phyloP scores from a whole-genome alignment of 2,888 invertebrate genomes.

The Hyposoter didymator region DNA sequence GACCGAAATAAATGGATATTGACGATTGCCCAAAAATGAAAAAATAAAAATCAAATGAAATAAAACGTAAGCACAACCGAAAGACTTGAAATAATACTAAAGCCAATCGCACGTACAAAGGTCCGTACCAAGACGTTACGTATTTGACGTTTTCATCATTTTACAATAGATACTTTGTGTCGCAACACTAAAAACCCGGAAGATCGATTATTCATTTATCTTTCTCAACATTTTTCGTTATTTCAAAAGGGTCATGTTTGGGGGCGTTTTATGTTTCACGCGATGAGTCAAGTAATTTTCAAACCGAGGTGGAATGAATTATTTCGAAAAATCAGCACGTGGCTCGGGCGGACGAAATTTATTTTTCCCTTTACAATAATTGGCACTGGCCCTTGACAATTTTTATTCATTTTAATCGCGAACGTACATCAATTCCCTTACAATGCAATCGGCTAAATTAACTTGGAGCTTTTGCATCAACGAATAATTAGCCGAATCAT shows the following conservation, averaged over 20 bases:
- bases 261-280: background rate
- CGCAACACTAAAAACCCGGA: background rate
- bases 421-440: background rate
- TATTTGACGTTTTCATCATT: background rate
- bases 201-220: background rate
- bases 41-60: background rate
- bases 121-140: constrained; percentile 28
- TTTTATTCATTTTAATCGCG: background rate
- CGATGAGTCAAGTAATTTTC: background rate
- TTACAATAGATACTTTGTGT: background rate
- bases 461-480: background rate
- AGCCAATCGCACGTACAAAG: constrained; percentile 31
- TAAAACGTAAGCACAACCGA: constrained; percentile 38
- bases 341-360: background rate
- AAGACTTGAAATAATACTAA: constrained; percentile 25
- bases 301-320: background rate
- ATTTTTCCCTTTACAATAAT: background rate
- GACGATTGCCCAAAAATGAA: constrained; percentile 26
- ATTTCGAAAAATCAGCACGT: background rate
- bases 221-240: background rate
- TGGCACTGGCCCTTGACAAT: background rate
- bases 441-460: background rate
- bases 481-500: background rate
- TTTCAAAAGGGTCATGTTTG: background rate
- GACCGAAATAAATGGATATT: constrained; percentile 44